Base-by-base conservation (phyloP, 1,140 invertebrate species). In the Camponotus floridanus region DNA sequence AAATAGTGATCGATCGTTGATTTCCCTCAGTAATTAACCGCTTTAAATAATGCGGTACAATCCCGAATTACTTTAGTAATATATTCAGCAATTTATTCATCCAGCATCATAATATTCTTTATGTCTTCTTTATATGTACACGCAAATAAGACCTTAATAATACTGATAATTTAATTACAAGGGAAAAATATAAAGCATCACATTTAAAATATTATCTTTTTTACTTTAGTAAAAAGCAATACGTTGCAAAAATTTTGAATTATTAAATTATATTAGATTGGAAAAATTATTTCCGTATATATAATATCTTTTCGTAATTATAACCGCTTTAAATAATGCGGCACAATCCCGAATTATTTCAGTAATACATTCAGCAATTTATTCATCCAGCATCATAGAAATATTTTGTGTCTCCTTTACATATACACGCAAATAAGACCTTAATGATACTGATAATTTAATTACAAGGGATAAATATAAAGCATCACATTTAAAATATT, bases 1-100 rank as follows among this genome's bases (percentile, higher is more conserved):
- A 73, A 39, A 13, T 31, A 42, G 68, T 83, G 79, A 83, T 83
- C 79, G 68, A 83, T 83, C 39, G 68, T 61, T 74, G 55, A 39
- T 73, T 81, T 81, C 51, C 78, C 18, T 81, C 21, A 45, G 21
- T 81, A 81, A 81, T 81, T 81, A 81, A 61, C 15, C 51, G 48
- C 18, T 55, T 81, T 81, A 81, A 81, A 81, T 81, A 81, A 71
- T 33, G 36, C 13, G 5, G 0, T 51, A 71, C 31, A 36, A 64
- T 36, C 21, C 39, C 59, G 15, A 84, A 84, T 8, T 4, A 51
- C 42, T 59, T 31, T 8, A 2, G 4, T 51, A 21, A 48, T 57
- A 70, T 70, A 80, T 80, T 70, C 21, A 57, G 6, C n/a, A 55
- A 68, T 11, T 39, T 42, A 26, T 80, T 55, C 26, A 62, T 59